Percentiles rank a stretch among this genome's conserved stretches.
These are phyloP conservation scores for Homarus gammarus DNA, from an alignment of 2,888 invertebrate genomes.

Conservation along the genomic window DNA sequence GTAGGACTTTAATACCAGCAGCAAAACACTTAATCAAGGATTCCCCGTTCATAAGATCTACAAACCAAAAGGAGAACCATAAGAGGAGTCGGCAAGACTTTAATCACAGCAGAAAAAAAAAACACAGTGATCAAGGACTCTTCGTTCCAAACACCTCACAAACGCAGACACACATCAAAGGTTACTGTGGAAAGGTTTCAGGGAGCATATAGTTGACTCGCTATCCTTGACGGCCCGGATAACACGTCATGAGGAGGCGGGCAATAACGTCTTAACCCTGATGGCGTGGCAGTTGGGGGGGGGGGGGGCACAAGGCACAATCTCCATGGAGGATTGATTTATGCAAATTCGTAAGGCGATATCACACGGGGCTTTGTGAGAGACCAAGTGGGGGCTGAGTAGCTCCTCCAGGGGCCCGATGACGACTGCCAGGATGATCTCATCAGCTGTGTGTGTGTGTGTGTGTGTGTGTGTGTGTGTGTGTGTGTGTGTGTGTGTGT, in stretches of 20 bases:
- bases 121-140: too few relatives aligned
- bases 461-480: too few relatives aligned
- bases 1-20: too few relatives aligned
- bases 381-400: neutral
- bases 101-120: too few relatives aligned
- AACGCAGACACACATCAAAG: neutral
- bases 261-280: neutral
- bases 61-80: too few relatives aligned
- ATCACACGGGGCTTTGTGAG: constrained; percentile 3
- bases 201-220: neutral
- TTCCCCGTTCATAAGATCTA: too few relatives aligned
- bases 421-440: neutral
- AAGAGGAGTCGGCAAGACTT: too few relatives aligned
- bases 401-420: neutral
- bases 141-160: too few relatives aligned
- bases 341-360: constrained; percentile 6
- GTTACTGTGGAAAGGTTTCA: neutral
- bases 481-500: too few relatives aligned
- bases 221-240: neutral
- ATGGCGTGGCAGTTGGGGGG: neutral
- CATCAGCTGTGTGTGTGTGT: too few relatives aligned
- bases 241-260: neutral
- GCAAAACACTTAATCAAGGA: too few relatives aligned
- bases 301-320: neutral
- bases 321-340: constrained; percentile 7